Conservation (phyloP, 2,113 vertebrate species). For the Oryzias celebensis region DNA sequence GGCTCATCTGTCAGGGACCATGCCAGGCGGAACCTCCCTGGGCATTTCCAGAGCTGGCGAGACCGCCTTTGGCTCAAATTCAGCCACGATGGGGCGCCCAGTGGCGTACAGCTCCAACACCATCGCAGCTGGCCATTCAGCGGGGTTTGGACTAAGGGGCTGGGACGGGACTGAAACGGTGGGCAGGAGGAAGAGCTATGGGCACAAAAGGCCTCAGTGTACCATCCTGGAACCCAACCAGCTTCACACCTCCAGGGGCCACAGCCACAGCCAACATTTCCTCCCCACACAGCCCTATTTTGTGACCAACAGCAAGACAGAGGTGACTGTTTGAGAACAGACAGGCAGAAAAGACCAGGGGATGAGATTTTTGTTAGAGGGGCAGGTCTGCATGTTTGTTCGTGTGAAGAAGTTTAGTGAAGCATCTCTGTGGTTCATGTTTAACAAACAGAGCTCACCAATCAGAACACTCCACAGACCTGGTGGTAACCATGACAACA, state of each 20-base stretch:
- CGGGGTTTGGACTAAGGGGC: slow-evolving; percentile 78
- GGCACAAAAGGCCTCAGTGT: slow-evolving; percentile 86
- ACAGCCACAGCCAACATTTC: slow-evolving; percentile 86
- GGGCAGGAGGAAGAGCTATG: slow-evolving; percentile 86
- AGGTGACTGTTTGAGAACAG: slow-evolving; percentile 94
- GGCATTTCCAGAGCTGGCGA: slow-evolving; percentile 63
- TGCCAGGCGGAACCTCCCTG: slow-evolving; percentile 67
- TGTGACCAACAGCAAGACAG: slow-evolving; percentile 99
- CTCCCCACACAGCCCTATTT: slow-evolving; percentile 95
- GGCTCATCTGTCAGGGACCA: slow-evolving; percentile 70
- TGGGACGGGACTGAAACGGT: slow-evolving; percentile 93
- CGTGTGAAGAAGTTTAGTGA: slow-evolving; percentile 34
- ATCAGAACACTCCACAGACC: slow-evolving; percentile 45
- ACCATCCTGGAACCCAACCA: slow-evolving; percentile 85
- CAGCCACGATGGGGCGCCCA: slow-evolving; percentile 79
- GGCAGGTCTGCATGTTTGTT: slow-evolving; percentile 54
- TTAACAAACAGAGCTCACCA: slow-evolving; percentile 48
- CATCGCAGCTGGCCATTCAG: slow-evolving; percentile 66
- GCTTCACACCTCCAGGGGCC: slow-evolving; percentile 81
- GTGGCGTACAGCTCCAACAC: slow-evolving; percentile 89
- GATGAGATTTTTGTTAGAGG: slow-evolving; percentile 36
- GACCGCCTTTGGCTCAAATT: slow-evolving; percentile 53
- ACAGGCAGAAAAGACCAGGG: slow-evolving; percentile 11
- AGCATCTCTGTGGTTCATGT: slow-evolving; percentile 39
- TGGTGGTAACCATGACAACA: slow-evolving; percentile 30